Evolutionary conservation across 2,888 invertebrate genomes (phyloP), one percentile per base, ranked within the genome.

Genomic region (Apocheima hispidaria): DNA sequence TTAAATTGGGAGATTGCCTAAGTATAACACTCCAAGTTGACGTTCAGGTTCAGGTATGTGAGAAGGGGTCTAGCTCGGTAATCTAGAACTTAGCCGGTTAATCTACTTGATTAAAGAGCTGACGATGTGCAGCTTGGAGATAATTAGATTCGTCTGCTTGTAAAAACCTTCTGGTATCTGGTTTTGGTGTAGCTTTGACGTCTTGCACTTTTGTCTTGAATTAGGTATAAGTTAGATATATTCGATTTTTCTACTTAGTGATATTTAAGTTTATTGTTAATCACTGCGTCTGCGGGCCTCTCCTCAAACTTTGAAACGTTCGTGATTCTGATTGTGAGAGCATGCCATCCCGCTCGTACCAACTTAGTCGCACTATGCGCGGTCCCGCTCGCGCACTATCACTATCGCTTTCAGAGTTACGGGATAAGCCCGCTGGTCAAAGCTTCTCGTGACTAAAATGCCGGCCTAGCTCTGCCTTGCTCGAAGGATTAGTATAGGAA

Each of bases 31-130:
- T 28, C 21, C 16, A 50, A 50, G 50, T 51, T 51, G 38, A 38
- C 41, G 41, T 48, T 16, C 50, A 46, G 55, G 38, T 55, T 50
- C 55, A 60, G 50, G 55, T 60, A 60, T 55, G 60, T 60, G 60
- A 60, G 48, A 53, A 59, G 53, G 60, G 44, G 60, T 55, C 51
- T 52, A 26, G 41, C 44, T 36, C 30, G 44, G 33, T 50, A 44
- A 54, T 44, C 18, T 60, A 41, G 60, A 55, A 60, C 55, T 60
- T 51, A 60, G 54, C 60, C 36, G 60, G 55, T 60, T 60, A 60
- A 60, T 60, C 60, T 55, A 55, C 55, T 60, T 60, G 60, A 60
- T 60, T 60, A 55, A 55, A 60, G 49, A 60, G 38, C 55, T 50
- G 55, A 55, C 50, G 55, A 60, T 50, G 43, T 55, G 60, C 60